These are phyloP conservation scores for Tipula lateralis DNA, from an alignment of 2,888 invertebrate species.

Conservation along the genomic window DNA sequence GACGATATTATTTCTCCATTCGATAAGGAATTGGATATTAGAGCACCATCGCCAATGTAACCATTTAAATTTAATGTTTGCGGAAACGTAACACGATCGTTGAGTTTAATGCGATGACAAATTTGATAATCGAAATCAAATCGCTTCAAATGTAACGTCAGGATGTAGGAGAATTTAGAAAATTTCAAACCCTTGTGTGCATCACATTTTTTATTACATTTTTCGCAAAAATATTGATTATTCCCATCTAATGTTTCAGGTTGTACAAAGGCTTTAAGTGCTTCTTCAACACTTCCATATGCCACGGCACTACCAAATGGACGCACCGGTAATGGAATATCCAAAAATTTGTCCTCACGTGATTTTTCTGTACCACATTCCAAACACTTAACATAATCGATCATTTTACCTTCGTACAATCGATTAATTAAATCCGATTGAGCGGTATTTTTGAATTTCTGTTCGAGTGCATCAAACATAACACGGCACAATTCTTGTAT, in stretches of 20 bases:
- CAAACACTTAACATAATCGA: slow-evolving; percentile 84
- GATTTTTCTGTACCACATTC: slow-evolving; percentile 80
- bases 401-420: slow-evolving; percentile 71
- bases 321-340: slow-evolving; percentile 79
- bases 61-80: slow-evolving; percentile 72
- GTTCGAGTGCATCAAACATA: slow-evolving; percentile 85
- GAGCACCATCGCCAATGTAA: slow-evolving; percentile 53
- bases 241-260: slow-evolving; percentile 76
- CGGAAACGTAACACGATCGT: slow-evolving; percentile 81
- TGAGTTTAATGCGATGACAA: slow-evolving; percentile 78
- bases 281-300: slow-evolving; percentile 78
- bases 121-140: slow-evolving; percentile 86
- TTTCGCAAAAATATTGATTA: slow-evolving; percentile 84
- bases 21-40: slow-evolving; percentile 35
- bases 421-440: slow-evolving; percentile 77
- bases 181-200: slow-evolving; percentile 88
- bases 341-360: slow-evolving; percentile 75
- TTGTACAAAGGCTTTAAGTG: slow-evolving; percentile 70
- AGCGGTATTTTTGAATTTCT: slow-evolving; percentile 74
- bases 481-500: slow-evolving; percentile 85
- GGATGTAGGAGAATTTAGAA: slow-evolving; percentile 76
- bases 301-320: slow-evolving; percentile 73
- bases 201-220: slow-evolving; percentile 79
- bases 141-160: slow-evolving; percentile 80
- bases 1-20: slow-evolving; percentile 37